Base-by-base conservation (phyloP, 2,888 invertebrate species). In the Brassicogethes aeneus region DNA sequence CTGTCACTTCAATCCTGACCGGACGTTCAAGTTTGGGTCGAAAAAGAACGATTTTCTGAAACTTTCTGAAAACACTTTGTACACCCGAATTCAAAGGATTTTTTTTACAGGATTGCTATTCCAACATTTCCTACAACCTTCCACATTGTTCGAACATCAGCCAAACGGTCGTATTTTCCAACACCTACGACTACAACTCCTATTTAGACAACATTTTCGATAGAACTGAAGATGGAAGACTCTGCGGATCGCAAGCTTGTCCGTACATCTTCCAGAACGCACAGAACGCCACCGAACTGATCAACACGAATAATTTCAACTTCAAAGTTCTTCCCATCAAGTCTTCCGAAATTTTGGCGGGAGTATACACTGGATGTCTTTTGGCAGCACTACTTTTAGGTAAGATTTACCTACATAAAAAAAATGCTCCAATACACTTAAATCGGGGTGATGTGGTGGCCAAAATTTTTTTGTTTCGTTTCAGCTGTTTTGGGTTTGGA, bases 191-290 rank as follows among this genome's bases (percentile, higher is more conserved):
- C 36, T 63, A 62, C 48, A 56, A 46, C 42, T 52, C 57, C 8
- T 60, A 59, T 36, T 56, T 71, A 39, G 71, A 73, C 49, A 71
- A 70, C 35, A 70, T 74, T 46, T 76, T 75, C 56, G 71, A 71
- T 50, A 65, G 69, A 17, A 71, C 73, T 43, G 75, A 74, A 50
- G 74, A 74, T 1, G 72, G 73, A 32, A 59, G 76, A 33, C 65
- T 77, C n/a, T 79, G 78, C 48, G 78, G 78, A 1, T 70, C 75
- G 2, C 70, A 70, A 39, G 72, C 77, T 44, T 78, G 78, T 44
- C 76, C 77, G 0, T 59, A 65, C 15, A 45, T 33, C 3, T 48
- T 45, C 37, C 32, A 32, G 32, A 15, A 36, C 2, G 23, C 51
- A 3, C 15, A 39, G 10, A 51, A 53, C 33, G 37, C 47, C 37